These are phyloP conservation scores for Phrynocephalus forsythii DNA, from an alignment of 2,797 vertebrate genomes.

Conservation along the genomic window DNA sequence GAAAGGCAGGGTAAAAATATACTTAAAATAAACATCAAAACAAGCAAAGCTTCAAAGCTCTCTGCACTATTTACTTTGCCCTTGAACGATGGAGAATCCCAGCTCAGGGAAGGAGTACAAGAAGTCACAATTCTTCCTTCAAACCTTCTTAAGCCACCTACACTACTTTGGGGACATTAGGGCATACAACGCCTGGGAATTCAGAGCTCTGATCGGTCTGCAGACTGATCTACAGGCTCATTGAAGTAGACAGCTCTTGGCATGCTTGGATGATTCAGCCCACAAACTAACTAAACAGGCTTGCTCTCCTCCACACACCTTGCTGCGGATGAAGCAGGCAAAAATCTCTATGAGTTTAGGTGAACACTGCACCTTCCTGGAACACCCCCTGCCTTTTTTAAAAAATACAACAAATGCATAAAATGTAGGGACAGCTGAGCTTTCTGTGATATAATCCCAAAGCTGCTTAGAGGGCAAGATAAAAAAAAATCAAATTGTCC, in stretches of 20 bases:
- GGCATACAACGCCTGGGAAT: slow-evolving; percentile 14
- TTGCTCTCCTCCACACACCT: background rate
- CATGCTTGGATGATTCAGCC: slow-evolving; percentile 27
- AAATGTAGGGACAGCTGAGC: slow-evolving; percentile 49
- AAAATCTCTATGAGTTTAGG: slow-evolving; percentile 16
- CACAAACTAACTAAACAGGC: slow-evolving; percentile 27
- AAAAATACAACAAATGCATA: slow-evolving; percentile 46
- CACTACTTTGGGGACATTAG: slow-evolving; percentile 18
- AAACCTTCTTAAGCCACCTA: slow-evolving; percentile 14
- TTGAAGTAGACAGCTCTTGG: slow-evolving; percentile 30
- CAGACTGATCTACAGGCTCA: slow-evolving; percentile 41
- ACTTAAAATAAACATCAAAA: background rate
- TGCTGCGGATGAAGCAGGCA: slow-evolving; percentile 29
- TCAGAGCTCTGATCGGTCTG: slow-evolving; percentile 21
- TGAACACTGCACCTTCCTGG: slow-evolving; percentile 45
- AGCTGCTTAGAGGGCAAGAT: slow-evolving; percentile 60
- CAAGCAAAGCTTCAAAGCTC: background rate
- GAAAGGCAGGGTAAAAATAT: too few relatives aligned
- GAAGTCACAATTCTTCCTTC: slow-evolving; percentile 1
- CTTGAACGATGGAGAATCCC: background rate
- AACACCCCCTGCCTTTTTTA: slow-evolving; percentile 42
- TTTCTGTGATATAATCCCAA: slow-evolving; percentile 64
- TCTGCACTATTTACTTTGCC: background rate
- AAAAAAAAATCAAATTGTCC: slow-evolving; percentile 51
- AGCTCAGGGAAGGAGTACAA: background rate